These are phyloP conservation scores for Proales similis DNA, from an alignment of 1,140 invertebrate species.

Conservation along the genomic window DNA sequence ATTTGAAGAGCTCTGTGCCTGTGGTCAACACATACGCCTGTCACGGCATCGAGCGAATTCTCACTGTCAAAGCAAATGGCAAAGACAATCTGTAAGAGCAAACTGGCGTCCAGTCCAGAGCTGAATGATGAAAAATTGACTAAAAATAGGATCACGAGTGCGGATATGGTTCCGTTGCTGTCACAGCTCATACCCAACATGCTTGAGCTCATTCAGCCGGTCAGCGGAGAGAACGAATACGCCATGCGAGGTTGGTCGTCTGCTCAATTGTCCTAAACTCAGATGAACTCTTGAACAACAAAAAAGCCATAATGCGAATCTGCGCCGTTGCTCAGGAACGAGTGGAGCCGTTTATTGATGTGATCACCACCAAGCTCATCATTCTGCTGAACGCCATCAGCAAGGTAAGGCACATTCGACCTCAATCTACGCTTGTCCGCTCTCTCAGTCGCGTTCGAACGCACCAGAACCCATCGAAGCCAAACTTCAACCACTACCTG, in stretches of 20 bases:
- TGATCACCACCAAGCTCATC: slow-evolving; percentile 73
- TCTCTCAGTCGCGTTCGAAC: slow-evolving; percentile 22
- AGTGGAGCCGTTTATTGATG: slow-evolving; percentile 70
- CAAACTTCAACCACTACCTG: slow-evolving; percentile 93
- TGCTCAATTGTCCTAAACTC: background rate
- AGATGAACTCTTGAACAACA: background rate
- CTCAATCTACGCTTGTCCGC: slow-evolving; percentile 18
- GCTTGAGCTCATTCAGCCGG: slow-evolving; percentile 21
- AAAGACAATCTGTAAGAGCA: slow-evolving; percentile 42
- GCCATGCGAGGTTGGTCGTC: slow-evolving; percentile 72
- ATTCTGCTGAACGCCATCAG: slow-evolving; percentile 73
- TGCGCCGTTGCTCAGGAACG: slow-evolving; percentile 71
- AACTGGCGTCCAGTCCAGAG: slow-evolving; percentile 9
- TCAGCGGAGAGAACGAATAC: slow-evolving; percentile 76
- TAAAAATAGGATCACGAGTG: no score
- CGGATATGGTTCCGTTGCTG: no score
- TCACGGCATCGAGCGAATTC: slow-evolving; percentile 77
- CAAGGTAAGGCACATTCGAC: slow-evolving; percentile 54
- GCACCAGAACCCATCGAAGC: slow-evolving; percentile 77
- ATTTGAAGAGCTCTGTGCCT: slow-evolving; percentile 63
- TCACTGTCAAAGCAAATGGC: slow-evolving; percentile 61
- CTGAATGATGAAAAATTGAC: no score
- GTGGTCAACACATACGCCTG: slow-evolving; percentile 93
- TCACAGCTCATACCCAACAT: slow-evolving; percentile 24
- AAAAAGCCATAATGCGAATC: slow-evolving; percentile 72